phyloP scores from a whole-genome alignment of 2,113 vertebrate genomes.

The Sapajus apella region DNA sequence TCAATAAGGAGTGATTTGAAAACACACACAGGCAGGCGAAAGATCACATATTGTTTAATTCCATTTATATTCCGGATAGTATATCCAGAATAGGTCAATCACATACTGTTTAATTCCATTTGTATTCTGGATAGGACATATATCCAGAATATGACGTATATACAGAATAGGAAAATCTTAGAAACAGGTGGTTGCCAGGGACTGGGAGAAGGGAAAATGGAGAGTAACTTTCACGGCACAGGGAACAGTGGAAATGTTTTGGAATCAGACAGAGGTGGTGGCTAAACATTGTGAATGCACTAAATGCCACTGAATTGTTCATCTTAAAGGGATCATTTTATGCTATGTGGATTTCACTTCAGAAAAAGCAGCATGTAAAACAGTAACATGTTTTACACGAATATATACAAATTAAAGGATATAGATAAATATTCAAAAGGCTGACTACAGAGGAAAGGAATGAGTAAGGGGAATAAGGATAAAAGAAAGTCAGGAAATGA shows the following conservation, averaged over 20 bases:
- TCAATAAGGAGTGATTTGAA: not conserved
- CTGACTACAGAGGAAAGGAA: not conserved
- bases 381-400: not conserved
- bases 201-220: not conserved
- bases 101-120: not conserved
- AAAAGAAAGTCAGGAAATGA: not conserved
- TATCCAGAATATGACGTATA: not conserved
- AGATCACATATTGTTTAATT: not conserved
- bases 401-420: not conserved
- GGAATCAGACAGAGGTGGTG: not conserved
- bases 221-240: not conserved
- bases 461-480: not conserved
- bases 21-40: not conserved
- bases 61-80: not conserved
- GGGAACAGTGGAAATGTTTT: not conserved
- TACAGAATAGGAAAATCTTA: not conserved
- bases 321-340: not conserved
- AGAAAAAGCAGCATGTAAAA: not conserved
- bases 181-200: not conserved
- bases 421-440: not conserved
- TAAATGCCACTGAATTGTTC: not conserved
- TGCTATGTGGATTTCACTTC: not conserved
- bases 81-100: not conserved
- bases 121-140: not conserved
- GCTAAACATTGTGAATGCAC: not conserved